A percentile compares a stretch with the other conserved stretches of the same genome.
Evolutionary conservation across 2,113 vertebrate species (phyloP).

Genomic region (Osmerus eperlanus): DNA sequence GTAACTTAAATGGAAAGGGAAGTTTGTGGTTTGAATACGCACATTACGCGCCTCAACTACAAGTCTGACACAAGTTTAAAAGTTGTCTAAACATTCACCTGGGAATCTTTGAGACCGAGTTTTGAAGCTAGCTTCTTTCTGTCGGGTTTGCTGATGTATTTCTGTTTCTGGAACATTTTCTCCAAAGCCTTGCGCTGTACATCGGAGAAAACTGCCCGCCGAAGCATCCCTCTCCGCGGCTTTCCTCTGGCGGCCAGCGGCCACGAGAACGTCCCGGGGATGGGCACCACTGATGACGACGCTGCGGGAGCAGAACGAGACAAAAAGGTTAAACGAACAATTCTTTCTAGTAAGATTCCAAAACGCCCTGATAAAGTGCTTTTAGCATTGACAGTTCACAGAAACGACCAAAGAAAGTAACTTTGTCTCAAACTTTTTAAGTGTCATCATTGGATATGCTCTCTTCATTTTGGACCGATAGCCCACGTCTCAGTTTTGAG

Average conservation of each 20-base stretch:
- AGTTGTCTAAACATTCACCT: slow-evolving; percentile 69
- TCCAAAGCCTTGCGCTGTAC: slow-evolving; percentile 95
- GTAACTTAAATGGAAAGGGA: neutral
- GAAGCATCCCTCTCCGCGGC: slow-evolving; percentile 92
- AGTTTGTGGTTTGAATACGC: too few relatives aligned
- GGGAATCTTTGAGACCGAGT: slow-evolving; percentile 92
- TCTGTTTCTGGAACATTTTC: slow-evolving; percentile 99
- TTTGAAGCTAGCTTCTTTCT: slow-evolving; percentile 93
- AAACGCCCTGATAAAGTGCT: too few relatives aligned
- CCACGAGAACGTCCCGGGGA: slow-evolving; percentile 96
- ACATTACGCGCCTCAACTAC: slow-evolving; percentile 39
- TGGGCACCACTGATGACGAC: slow-evolving; percentile 86
- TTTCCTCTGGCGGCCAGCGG: slow-evolving; percentile 88
- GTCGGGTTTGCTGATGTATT: slow-evolving; percentile 98
- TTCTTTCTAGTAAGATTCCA: too few relatives aligned
- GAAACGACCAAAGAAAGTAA: too few relatives aligned
- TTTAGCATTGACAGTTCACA: too few relatives aligned
- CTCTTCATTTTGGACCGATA: slow-evolving; percentile 24
- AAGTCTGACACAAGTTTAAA: slow-evolving; percentile 29
- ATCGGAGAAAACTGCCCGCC: slow-evolving; percentile 93
- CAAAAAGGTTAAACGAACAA: too few relatives aligned
- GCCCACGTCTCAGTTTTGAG: slow-evolving; percentile 63
- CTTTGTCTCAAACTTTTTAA: slow-evolving; percentile 2
- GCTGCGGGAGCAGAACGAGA: slow-evolving; percentile 57
- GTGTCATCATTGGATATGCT: slow-evolving; percentile 37